A percentile compares a stretch with the other conserved stretches of the same genome.
Conservation (phyloP, 2,113 vertebrate species). For the Papio anubis region DNA sequence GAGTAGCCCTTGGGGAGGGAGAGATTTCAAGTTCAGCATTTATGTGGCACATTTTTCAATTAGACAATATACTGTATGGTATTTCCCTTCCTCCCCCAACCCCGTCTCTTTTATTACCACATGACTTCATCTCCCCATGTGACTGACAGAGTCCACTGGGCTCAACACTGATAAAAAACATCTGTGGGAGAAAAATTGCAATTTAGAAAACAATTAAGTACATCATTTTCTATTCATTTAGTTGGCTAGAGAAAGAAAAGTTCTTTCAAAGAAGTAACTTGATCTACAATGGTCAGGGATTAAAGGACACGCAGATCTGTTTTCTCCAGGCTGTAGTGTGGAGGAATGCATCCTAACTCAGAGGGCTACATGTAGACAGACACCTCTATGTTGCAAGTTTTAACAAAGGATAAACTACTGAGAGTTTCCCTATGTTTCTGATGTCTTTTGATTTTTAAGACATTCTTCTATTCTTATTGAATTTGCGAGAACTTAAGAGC, state of each 20-base stretch:
- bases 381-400: background rate
- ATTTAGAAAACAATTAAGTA: slow-evolving; percentile 91
- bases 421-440: slow-evolving; percentile 40
- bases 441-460: slow-evolving; percentile 47
- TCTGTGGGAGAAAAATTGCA: slow-evolving; percentile 85
- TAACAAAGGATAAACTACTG: slow-evolving; percentile 56
- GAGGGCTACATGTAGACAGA: background rate
- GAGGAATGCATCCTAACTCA: slow-evolving; percentile 74
- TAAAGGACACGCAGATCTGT: slow-evolving; percentile 78
- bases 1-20: slow-evolving; percentile 78
- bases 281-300: slow-evolving; percentile 77
- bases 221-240: slow-evolving; percentile 88
- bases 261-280: slow-evolving; percentile 84
- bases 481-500: slow-evolving; percentile 37
- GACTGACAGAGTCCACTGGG: slow-evolving; percentile 86
- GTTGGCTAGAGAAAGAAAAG: slow-evolving; percentile 83
- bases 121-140: slow-evolving; percentile 87
- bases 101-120: slow-evolving; percentile 84
- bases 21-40: slow-evolving; percentile 79
- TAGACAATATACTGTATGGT: slow-evolving; percentile 83
- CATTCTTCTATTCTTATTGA: slow-evolving; percentile 31
- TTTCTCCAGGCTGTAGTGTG: slow-evolving; percentile 78
- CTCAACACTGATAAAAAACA: slow-evolving; percentile 86
- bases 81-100: slow-evolving; percentile 80
- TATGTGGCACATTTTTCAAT: slow-evolving; percentile 83